Percentiles rank a stretch among this genome's conserved stretches.
These are phyloP conservation scores for Acanthosepion lycidas DNA, from an alignment of 2,888 invertebrate genomes.

Conservation along the genomic window DNA sequence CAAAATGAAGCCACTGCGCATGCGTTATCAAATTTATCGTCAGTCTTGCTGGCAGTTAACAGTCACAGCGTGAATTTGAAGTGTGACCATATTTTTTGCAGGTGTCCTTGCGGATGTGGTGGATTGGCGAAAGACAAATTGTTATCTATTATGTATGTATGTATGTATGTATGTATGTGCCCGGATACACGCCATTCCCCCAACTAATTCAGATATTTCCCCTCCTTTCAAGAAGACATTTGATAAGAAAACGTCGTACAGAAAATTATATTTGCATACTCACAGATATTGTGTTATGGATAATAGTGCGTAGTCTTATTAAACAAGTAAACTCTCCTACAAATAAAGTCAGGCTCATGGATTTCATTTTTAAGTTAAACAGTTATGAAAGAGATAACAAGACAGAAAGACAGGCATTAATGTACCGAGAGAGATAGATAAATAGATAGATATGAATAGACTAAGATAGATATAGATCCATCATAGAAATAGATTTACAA, in stretches of 20 bases:
- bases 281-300: neutral
- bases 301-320: neutral
- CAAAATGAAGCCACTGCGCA: neutral
- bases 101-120: neutral
- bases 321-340: neutral
- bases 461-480: no score
- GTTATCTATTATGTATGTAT: neutral
- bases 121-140: neutral
- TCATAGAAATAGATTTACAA: no score
- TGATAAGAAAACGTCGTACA: neutral
- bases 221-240: neutral
- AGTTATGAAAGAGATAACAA: no score
- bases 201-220: neutral
- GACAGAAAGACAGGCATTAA: no score
- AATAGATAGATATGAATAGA: no score
- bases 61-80: neutral
- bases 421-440: no score
- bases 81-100: neutral
- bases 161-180: neutral
- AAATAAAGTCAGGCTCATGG: neutral
- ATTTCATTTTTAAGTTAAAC: neutral
- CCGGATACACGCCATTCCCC: neutral
- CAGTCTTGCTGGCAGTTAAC: neutral
- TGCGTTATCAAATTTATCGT: slow-evolving; percentile 33
- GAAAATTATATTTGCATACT: neutral